phyloP scores from a whole-genome alignment of 2,797 vertebrate genomes.

The Mormyrops boulengeri region DNA sequence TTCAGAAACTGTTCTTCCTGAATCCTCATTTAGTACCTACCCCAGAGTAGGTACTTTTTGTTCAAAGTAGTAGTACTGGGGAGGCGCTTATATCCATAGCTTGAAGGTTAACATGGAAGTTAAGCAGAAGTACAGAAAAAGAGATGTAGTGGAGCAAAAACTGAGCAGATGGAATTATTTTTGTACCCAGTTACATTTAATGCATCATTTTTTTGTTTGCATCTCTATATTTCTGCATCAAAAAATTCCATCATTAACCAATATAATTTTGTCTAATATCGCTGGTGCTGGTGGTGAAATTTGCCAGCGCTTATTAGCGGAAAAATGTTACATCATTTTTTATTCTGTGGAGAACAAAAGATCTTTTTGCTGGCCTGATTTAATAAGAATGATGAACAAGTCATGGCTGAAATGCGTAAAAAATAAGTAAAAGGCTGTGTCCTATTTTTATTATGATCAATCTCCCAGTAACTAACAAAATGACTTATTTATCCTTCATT shows the following conservation, averaged over 20 bases:
- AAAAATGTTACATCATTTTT: background rate
- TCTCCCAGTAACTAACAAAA: background rate
- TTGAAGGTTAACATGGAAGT: background rate
- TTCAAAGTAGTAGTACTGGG: background rate
- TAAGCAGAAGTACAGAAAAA: background rate
- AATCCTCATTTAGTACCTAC: background rate
- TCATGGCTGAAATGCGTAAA: background rate
- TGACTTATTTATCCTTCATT: background rate
- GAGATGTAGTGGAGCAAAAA: background rate
- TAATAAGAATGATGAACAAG: background rate
- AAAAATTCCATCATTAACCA: background rate
- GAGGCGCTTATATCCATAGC: background rate
- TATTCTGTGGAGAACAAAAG: background rate
- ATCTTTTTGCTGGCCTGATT: background rate
- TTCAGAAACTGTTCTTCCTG: background rate
- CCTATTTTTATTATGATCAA: background rate
- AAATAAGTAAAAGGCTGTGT: background rate
- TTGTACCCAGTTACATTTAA: background rate
- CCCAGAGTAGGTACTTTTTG: background rate
- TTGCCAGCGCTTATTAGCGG: background rate
- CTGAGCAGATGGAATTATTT: background rate
- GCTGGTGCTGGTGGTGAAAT: background rate
- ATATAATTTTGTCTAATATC: background rate
- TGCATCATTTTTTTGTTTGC: background rate
- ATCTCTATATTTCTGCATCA: background rate